Conservation (phyloP, 1,140 invertebrate species). For the Campoletis sonorensis region DNA sequence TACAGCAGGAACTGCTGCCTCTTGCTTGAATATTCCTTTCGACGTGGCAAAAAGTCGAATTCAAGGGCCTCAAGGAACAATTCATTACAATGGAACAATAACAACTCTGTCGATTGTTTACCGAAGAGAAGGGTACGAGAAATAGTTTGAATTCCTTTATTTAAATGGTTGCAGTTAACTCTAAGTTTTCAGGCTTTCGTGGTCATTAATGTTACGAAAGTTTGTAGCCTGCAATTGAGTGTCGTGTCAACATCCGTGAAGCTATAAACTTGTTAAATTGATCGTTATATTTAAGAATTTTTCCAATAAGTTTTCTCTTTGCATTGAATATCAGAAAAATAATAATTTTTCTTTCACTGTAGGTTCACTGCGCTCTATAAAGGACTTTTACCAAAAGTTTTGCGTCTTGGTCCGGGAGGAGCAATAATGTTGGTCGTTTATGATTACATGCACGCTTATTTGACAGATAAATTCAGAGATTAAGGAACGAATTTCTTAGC, state of each 20-base stretch:
- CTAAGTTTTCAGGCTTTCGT: no score
- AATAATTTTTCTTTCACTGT: conserved; percentile 53
- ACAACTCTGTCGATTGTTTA: conserved; percentile 86
- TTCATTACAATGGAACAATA: conserved; percentile 89
- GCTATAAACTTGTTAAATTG: no score
- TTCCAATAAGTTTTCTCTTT: not conserved
- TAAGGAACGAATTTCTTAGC: not conserved
- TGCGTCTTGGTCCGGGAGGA: conserved; percentile 93
- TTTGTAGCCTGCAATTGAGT: no score
- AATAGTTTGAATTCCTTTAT: conserved; percentile 29
- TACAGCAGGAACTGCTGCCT: conserved; percentile 88
- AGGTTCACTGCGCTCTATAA: conserved; percentile 93
- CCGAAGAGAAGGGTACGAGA: conserved; percentile 88
- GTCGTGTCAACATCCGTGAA: no score
- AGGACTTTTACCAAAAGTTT: conserved; percentile 92
- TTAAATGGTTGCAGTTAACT: no score
- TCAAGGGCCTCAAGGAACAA: conserved; percentile 89
- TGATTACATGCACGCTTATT: conserved; percentile 85
- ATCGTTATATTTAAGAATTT: no score
- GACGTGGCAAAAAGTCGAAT: conserved; percentile 97
- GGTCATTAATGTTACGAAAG: no score
- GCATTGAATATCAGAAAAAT: conserved; percentile 9
- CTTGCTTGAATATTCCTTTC: conserved; percentile 94
- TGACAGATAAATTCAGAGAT: conserved; percentile 65
- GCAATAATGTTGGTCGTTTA: conserved; percentile 94